phyloP scores from a whole-genome alignment of 2,797 vertebrate genomes.

The Novumbra hubbsi region DNA sequence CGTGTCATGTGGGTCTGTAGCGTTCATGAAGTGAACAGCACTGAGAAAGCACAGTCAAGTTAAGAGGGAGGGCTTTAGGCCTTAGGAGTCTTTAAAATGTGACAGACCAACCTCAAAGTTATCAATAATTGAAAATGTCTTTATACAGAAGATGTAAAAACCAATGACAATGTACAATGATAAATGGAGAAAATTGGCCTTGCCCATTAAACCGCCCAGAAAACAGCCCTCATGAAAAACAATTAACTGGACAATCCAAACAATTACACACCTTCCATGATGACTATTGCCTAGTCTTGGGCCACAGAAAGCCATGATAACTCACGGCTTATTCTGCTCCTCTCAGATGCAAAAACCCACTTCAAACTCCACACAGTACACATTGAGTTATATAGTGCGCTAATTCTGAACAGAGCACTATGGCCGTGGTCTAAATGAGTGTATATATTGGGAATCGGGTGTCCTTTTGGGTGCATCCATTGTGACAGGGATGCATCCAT shows the following conservation, averaged over 20 bases:
- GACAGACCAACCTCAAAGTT: background rate
- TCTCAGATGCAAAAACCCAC: background rate
- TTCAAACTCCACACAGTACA: background rate
- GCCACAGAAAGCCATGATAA: background rate
- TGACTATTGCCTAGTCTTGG: background rate
- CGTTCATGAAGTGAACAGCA: constrained; percentile 12
- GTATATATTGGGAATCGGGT: background rate
- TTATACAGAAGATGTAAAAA: background rate
- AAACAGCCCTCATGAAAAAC: background rate
- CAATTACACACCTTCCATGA: background rate
- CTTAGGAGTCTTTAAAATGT: constrained; percentile 18
- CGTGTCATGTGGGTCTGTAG: background rate
- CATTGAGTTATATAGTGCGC: background rate
- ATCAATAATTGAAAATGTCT: background rate
- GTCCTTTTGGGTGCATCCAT: background rate
- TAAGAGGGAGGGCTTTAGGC: background rate
- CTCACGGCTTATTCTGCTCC: background rate
- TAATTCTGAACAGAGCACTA: background rate
- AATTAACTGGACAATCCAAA: background rate
- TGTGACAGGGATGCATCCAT: background rate
- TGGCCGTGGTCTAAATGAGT: background rate
- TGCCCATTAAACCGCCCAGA: too few species aligned
- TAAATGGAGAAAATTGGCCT: background rate
- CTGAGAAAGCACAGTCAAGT: constrained; percentile 1
- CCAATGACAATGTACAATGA: background rate